phyloP scores from a whole-genome alignment of 2,113 vertebrate species.

The Ammodytes dubius region DNA sequence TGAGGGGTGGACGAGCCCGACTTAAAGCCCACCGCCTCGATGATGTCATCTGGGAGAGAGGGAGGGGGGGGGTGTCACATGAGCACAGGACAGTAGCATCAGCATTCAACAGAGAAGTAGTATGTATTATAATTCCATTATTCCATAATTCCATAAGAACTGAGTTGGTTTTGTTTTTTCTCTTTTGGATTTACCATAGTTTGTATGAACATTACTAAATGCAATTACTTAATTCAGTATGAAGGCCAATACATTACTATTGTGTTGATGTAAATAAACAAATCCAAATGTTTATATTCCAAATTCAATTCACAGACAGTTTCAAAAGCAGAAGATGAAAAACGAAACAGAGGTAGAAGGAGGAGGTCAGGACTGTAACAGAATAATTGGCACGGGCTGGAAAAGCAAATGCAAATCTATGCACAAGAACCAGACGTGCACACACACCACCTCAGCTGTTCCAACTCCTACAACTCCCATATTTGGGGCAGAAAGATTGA shows the following conservation, averaged over 20 bases:
- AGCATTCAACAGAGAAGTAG: neutral
- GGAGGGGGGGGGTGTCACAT: neutral
- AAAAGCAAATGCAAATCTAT: neutral
- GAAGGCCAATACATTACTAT: no score
- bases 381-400: neutral
- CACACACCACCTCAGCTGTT: slow-evolving; percentile 9
- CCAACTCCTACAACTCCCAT: neutral
- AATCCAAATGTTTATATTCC: neutral
- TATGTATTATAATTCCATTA: neutral
- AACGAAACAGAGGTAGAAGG: neutral
- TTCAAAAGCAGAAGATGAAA: neutral
- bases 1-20: slow-evolving; percentile 95
- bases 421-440: neutral
- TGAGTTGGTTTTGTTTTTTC: no score
- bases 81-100: neutral
- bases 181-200: no score
- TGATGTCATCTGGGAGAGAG: slow-evolving; percentile 88
- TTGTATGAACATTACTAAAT: neutral
- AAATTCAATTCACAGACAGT: neutral
- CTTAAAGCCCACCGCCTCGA: slow-evolving; percentile 88
- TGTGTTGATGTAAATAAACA: neutral
- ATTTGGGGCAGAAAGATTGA: neutral
- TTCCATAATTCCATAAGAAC: no score
- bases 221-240: neutral
- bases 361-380: neutral